phyloP scores from a whole-genome alignment of 2,113 vertebrate species.

The Oxyura jamaicensis region DNA sequence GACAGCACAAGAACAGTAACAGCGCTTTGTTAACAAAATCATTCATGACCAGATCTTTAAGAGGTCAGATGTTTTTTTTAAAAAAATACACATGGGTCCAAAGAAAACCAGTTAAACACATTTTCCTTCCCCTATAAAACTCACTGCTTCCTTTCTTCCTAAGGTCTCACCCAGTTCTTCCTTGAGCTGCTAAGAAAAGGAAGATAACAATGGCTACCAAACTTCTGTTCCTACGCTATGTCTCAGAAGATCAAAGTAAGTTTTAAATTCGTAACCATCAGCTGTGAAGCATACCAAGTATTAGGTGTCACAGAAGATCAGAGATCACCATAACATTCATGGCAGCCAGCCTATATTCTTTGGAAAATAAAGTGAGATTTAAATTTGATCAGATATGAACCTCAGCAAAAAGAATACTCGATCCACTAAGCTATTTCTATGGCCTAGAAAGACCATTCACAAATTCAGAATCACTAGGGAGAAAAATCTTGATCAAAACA shows the following conservation, averaged over 20 bases:
- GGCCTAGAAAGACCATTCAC: conserved; percentile 19
- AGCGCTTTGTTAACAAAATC: background rate
- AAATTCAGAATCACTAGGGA: background rate
- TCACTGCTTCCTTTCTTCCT: background rate
- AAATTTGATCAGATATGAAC: background rate
- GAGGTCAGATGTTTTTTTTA: background rate
- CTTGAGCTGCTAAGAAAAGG: background rate
- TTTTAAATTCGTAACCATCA: background rate
- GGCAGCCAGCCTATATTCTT: background rate
- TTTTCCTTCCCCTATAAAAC: background rate
- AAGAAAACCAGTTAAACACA: background rate
- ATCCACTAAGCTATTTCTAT: background rate
- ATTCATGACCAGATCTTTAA: background rate
- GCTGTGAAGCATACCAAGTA: background rate
- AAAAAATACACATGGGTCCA: background rate
- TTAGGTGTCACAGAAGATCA: background rate
- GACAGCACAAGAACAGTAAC: background rate
- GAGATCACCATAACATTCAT: background rate
- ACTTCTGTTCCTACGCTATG: background rate
- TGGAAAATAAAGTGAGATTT: background rate
- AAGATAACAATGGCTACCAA: background rate
- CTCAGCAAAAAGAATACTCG: background rate
- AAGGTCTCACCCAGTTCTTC: background rate
- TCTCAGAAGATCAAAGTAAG: background rate
- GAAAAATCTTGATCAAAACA: background rate